Evolutionary conservation across 2,113 vertebrate species (phyloP), one percentile per base, ranked within the genome.

Genomic region (Trachemys scripta): DNA sequence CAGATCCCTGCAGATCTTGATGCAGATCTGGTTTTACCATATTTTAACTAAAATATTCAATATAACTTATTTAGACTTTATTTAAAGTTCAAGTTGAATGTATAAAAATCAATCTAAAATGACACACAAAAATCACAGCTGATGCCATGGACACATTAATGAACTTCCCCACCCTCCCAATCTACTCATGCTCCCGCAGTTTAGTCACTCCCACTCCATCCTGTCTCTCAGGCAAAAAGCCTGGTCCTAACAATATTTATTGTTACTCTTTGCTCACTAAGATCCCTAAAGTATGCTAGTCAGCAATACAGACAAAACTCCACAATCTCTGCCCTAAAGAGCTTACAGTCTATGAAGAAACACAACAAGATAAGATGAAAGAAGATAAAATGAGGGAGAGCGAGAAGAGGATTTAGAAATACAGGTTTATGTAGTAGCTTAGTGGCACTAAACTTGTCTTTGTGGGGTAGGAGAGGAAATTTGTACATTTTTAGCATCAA

Each of bases 231-330:
- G 9, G 5, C 2, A 13, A 49, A 75, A 47, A 62, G 62, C 38
- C 10, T 29, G 47, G 35, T 7, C 8, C 0, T 0, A 72, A 16
- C 0, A 0, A 2, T 3, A 0, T 6, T 49, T 17, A 86, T 25
- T 20, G 29, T 56, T 20, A 25, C 11, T 42, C 35, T 54, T 82
- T 49, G 24, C 31, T 75, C 87, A 22, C 12, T 53, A 83, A 13
- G 49, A 3, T 47, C n/a, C 53, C 69, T 65, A 51, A 82, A 83
- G 9, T 29, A 53, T 1, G 0, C 0, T 0, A 65, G 42, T 22
- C 1, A 45, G 1, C 76, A 27, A 27, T 53, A 19, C 49, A 5
- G 1, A 2, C 6, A 12, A 5, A 27, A 79, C 38, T 5, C 20
- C 35, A 80, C 76, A 84, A 76, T 83, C 17, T 16, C 92, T 57